A percentile compares a stretch with the other conserved stretches of the same genome.
Evolutionary conservation across 2,113 vertebrate genomes (phyloP).

Genomic region (Syngnathoides biaculeatus): DNA sequence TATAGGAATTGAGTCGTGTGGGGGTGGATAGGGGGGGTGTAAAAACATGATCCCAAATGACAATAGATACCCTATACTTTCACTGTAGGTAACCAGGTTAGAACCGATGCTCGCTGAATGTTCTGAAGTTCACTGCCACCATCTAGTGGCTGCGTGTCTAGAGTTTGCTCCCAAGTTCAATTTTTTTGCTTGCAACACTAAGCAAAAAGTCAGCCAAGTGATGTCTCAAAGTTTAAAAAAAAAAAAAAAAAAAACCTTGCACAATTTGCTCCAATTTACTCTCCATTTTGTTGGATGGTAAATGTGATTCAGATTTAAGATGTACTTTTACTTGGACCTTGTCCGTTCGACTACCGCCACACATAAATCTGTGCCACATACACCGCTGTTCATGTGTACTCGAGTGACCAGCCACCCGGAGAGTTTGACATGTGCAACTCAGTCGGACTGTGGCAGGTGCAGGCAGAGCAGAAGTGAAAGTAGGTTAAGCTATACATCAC

Average conservation of each 20-base stretch:
- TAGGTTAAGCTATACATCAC: conserved; percentile 56
- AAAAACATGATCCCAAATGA: no score
- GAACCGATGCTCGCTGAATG: neutral
- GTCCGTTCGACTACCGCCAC: conserved; percentile 30
- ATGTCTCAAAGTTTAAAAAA: neutral
- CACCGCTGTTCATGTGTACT: conserved; percentile 27
- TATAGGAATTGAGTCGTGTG: no score
- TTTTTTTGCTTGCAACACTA: neutral
- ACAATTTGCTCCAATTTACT: neutral
- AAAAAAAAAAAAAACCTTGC: neutral
- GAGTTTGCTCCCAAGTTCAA: neutral
- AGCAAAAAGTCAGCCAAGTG: no score
- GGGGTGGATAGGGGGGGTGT: no score
- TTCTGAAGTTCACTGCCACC: neutral
- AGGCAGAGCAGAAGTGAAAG: conserved; percentile 45
- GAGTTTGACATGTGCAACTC: conserved; percentile 54
- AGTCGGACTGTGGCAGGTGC: conserved; percentile 55
- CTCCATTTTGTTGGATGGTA: conserved; percentile 7
- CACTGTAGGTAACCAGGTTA: neutral
- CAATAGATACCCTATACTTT: neutral
- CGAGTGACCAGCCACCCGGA: conserved; percentile 65
- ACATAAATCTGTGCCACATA: neutral
- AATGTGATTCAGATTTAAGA: conserved; percentile 29
- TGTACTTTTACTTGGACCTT: neutral
- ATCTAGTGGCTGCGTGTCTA: neutral